Percentiles rank a stretch among this genome's conserved stretches.
Evolutionary conservation across 2,797 vertebrate species (phyloP).

Genomic region (Paedocypris micromegethes): DNA sequence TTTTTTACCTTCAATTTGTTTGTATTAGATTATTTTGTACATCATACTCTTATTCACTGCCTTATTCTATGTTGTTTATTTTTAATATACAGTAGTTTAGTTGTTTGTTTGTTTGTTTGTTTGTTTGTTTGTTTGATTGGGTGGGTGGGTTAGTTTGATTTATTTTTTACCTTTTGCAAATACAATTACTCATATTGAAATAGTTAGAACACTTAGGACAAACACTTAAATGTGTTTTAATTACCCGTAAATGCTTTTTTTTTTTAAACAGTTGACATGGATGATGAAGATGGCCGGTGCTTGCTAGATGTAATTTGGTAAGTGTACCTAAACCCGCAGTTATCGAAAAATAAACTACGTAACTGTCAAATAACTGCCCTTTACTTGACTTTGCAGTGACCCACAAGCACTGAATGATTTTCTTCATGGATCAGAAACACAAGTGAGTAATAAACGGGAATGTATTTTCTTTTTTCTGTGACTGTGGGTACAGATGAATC

Average conservation of each 20-base stretch:
- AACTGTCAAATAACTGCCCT: not conserved
- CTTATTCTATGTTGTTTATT: too few species aligned
- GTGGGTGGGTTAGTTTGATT: too few species aligned
- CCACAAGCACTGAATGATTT: constrained; percentile 97
- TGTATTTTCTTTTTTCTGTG: not conserved
- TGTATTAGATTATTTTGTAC: too few species aligned
- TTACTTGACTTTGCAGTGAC: constrained; percentile 71
- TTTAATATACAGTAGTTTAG: too few species aligned
- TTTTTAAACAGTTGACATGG: constrained; percentile 87
- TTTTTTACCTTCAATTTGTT: too few species aligned
- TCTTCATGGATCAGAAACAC: constrained; percentile 95
- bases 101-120: too few species aligned
- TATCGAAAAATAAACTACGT: too few species aligned
- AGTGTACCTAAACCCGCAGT: constrained; percentile 54
- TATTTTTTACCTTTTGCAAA: too few species aligned
- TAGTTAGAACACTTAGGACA: not conserved
- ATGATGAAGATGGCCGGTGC: constrained; percentile 99
- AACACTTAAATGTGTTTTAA: not conserved
- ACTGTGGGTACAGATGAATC: too few species aligned
- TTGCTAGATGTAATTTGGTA: constrained; percentile 99
- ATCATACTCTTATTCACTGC: too few species aligned
- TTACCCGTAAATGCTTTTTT: not conserved
- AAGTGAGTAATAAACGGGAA: constrained; percentile 63
- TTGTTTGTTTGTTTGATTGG: too few species aligned
- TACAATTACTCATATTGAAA: not conserved